Percentiles rank a stretch among this genome's conserved stretches.
Conservation (phyloP, 2,113 vertebrate species). For the Leptosomus discolor region DNA sequence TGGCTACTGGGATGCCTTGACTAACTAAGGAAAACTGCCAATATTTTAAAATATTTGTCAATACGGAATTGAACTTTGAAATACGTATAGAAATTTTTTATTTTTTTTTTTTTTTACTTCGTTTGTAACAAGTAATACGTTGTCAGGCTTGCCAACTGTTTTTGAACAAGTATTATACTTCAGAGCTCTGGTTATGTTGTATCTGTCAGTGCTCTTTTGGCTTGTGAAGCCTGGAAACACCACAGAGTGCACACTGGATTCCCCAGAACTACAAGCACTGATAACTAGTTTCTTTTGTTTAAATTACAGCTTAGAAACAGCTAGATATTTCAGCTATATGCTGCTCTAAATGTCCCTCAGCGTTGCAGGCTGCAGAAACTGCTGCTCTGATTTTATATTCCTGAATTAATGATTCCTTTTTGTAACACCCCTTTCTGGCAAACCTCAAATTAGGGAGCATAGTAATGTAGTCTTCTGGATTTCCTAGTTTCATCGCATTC, state of each 20-base stretch:
- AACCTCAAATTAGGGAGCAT: not conserved
- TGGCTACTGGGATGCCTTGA: not conserved
- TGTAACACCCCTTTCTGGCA: not conserved
- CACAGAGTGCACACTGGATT: not conserved
- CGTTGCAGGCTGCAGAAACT: not conserved
- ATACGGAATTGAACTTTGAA: not conserved
- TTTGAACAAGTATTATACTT: not conserved
- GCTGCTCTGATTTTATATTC: not conserved
- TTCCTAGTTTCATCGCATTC: not conserved
- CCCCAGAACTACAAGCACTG: not conserved
- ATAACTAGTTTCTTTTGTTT: not conserved
- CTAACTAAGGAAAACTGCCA: not conserved
- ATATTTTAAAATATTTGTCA: not conserved
- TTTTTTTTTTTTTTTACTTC: not conserved
- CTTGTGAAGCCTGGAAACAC: not conserved
- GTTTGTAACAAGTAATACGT: not conserved
- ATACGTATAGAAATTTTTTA: not conserved
- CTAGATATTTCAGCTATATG: not conserved
- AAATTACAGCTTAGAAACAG: not conserved
- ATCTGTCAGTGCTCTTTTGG: not conserved
- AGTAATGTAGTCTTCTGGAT: not conserved
- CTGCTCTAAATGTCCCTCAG: not conserved
- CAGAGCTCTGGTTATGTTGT: not conserved
- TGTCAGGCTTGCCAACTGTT: not conserved
- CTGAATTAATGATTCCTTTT: not conserved